Percentiles rank a stretch among this genome's conserved stretches.
These are phyloP conservation scores for Toxotes chatareus DNA, from an alignment of 2,113 vertebrate genomes.

Conservation along the genomic window DNA sequence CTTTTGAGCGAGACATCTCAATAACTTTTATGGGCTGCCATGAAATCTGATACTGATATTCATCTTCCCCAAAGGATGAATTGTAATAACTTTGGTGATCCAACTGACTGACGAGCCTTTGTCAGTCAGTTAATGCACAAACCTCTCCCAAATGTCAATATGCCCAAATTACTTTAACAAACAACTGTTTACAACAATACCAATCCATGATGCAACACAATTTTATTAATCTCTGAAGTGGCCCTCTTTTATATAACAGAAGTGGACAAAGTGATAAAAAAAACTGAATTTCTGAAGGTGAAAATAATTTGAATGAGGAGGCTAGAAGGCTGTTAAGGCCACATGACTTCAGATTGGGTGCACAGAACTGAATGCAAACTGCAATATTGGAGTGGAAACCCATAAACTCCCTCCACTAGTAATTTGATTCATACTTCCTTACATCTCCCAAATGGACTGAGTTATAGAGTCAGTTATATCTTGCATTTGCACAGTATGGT, in stretches of 20 bases:
- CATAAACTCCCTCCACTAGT: slow-evolving; percentile 14
- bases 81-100: no score
- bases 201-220: background rate
- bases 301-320: slow-evolving; percentile 37
- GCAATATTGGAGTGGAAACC: slow-evolving; percentile 1
- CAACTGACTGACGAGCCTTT: no score
- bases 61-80: no score
- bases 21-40: no score
- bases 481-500: slow-evolving; percentile 19
- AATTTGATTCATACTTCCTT: slow-evolving; percentile 34
- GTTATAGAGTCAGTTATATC: slow-evolving; percentile 16
- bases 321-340: slow-evolving; percentile 8
- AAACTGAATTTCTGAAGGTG: slow-evolving; percentile 6
- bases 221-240: slow-evolving; percentile 4
- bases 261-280: background rate
- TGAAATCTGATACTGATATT: no score
- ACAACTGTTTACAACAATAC: background rate
- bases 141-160: no score
- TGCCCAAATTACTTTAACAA: no score
- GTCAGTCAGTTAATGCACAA: no score
- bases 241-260: background rate
- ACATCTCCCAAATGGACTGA: slow-evolving; percentile 37
- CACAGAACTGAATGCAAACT: slow-evolving; percentile 15
- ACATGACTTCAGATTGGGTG: background rate
- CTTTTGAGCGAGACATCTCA: no score